Conservation (phyloP, 2,797 vertebrate species). For the Bovichtus diacanthus region DNA sequence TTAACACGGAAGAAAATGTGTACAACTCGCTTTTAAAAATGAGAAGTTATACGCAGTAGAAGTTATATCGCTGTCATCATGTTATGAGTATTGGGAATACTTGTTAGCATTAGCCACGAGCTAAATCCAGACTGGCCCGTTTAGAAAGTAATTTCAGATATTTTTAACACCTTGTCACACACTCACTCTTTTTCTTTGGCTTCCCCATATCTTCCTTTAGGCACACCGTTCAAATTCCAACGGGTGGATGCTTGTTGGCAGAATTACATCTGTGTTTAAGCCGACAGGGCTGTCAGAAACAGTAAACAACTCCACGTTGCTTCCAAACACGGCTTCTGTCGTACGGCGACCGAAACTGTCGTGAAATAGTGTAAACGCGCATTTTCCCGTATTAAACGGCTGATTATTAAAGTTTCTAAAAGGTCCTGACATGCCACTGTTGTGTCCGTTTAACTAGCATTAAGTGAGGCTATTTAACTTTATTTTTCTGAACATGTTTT, state of each 20-base stretch:
- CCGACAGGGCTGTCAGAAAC: not conserved
- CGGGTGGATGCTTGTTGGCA: not conserved
- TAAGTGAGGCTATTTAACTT: fast-evolving
- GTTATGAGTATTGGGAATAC: not conserved
- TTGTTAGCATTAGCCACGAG: slow-evolving; percentile 69
- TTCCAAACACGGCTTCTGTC: slow-evolving; percentile 27
- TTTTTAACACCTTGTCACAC: slow-evolving; percentile 7
- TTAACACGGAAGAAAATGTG: not conserved
- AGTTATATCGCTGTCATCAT: not conserved
- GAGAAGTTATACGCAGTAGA: not conserved
- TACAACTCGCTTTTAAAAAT: not conserved
- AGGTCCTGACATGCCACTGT: fast-evolving
- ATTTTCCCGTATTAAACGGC: fast-evolving
- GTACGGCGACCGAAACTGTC: slow-evolving; percentile 41
- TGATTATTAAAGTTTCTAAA: not conserved
- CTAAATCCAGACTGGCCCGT: slow-evolving; percentile 19
- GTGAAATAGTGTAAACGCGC: slow-evolving; percentile 60
- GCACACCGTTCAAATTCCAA: not conserved
- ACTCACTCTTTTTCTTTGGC: slow-evolving; percentile 87
- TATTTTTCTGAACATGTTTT: fast-evolving
- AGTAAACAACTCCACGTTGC: slow-evolving; percentile 77
- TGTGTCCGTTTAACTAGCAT: fast-evolving
- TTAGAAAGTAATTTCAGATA: not conserved
- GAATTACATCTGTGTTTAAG: slow-evolving; percentile 4
- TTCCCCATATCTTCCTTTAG: slow-evolving; percentile 81